Conservation (phyloP, 2,797 vertebrate genomes). For the Hydrolagus colliei region DNA sequence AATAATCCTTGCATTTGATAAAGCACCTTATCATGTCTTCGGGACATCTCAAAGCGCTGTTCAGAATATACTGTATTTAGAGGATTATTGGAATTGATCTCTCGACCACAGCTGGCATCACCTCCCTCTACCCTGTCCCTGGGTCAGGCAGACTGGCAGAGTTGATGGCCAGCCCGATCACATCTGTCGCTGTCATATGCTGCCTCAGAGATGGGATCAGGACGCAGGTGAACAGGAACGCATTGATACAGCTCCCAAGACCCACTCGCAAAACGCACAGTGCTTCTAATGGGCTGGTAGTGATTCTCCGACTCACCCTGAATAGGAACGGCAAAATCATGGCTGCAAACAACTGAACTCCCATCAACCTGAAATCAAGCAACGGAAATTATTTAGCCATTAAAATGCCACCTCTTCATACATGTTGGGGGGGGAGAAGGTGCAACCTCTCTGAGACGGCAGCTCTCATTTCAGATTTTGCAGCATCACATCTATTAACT, state of each 20-base stretch:
- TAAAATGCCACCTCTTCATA: no score
- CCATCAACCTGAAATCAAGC: no score
- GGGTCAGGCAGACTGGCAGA: background rate
- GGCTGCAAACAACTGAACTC: no score
- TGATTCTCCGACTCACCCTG: no score
- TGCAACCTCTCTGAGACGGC: no score
- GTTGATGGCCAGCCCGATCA: background rate
- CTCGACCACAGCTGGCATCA: background rate
- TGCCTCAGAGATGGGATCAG: background rate
- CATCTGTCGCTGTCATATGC: background rate
- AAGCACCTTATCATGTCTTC: background rate
- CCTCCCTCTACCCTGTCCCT: background rate
- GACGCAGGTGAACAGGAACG: background rate
- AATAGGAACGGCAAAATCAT: no score
- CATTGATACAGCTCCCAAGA: background rate
- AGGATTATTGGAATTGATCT: background rate
- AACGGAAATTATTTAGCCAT: no score
- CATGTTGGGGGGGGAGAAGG: no score
- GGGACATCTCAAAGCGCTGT: background rate
- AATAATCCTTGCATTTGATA: background rate
- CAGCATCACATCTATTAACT: no score
- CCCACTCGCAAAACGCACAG: background rate
- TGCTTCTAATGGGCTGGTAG: background rate
- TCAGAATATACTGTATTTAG: no score
- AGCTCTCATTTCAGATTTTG: no score